Evolutionary conservation across 2,113 vertebrate genomes (phyloP), one percentile per base, ranked within the genome.

Genomic region (Nannospalax galili): DNA sequence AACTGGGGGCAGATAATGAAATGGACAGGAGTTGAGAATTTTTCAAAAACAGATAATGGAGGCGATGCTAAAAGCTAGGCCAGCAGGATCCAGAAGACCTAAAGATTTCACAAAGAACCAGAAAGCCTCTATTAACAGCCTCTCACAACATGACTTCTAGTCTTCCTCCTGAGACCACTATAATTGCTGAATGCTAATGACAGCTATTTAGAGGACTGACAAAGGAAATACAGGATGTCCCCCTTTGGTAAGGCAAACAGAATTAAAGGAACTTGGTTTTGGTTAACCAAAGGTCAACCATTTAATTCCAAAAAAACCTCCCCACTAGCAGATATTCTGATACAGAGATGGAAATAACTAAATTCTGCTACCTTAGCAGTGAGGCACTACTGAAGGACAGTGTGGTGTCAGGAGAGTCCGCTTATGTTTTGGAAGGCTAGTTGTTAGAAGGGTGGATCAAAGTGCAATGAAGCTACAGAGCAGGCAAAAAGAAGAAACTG

Each of bases 261-360:
- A 94, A 93, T 64, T 67, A 85, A 56, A 62, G 75, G 67, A 85
- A 67, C 37, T 30, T 89, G 48, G 28, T 62, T 93, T 93, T 73
- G 73, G n/a, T 72, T 88, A 81, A 91, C 42, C n/a, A 14, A 58
- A 92, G 74, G 72, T 35, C 82, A 93, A 96, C 42, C 73, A 72
- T 48, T 78, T 26, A 73, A 48, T 87, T 95, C 24, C 52, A 82
- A 90, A 32, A 94, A 92, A 87, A 84, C 24, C 15, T 84, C 26
- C 79, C 42, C 60, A 81, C 14, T 88, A 45, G 24, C 60, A 94
- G 65, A 86, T 73, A 91, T 58, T 86, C 22, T 82, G 82, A 86
- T 77, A 91, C 32, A 94, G 60, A 95, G 91, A 92, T 37, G 40
- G 67, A 90, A 95, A 94, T 89, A 94, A 96, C 64, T 88, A 92